Evolutionary conservation across 2,888 invertebrate genomes (phyloP), one percentile per base, ranked within the genome.

Genomic region (Leptopterna dolabrata): DNA sequence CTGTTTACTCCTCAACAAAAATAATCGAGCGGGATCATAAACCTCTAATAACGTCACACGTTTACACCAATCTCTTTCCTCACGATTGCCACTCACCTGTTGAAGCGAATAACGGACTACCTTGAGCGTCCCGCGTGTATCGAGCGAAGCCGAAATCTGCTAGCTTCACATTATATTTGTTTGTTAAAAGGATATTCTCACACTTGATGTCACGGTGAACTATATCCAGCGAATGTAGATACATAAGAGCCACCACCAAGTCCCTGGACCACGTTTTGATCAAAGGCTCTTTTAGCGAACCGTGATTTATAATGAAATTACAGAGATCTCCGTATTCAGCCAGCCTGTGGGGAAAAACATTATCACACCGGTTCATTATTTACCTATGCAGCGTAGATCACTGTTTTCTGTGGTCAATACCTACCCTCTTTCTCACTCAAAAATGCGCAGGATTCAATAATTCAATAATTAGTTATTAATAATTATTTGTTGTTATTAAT

Each of bases 201-300:
- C 96, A 96, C 92, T 97, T 97, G 90, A 97, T 92, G 92, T 97
- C 96, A 89, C 96, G 93, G 91, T 96, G 96, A 0, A 95, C 95
- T 80, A 96, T 94, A 87, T 95, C 94, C 93, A 95, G 92, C 63
- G 94, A 93, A 91, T 96, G 96, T 84, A 96, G 92, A 91, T 96
- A 96, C 89, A 95, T 93, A 0, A 96, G 91, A 0, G 94, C 95
- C 27, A 95, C 92, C 29, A 94, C 90, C 4, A 96, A 92, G 91
- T 96, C 96, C 29, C 94, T 92, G 91, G 95, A 93, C 96, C 96
- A 96, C 1, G 95, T 93, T 73, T 95, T 92, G 43, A 94, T 93
- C 90, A 95, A 95, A 78, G 93, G 93, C 91, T 96, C 95, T 0
- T 94, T 93, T 0, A 95, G 93, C 0, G 94, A 93, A 0, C 96